Evolutionary conservation across 64 coral and sea anemone genomes (phyloP).

Genomic region (Dendronephthya gigantea): DNA sequence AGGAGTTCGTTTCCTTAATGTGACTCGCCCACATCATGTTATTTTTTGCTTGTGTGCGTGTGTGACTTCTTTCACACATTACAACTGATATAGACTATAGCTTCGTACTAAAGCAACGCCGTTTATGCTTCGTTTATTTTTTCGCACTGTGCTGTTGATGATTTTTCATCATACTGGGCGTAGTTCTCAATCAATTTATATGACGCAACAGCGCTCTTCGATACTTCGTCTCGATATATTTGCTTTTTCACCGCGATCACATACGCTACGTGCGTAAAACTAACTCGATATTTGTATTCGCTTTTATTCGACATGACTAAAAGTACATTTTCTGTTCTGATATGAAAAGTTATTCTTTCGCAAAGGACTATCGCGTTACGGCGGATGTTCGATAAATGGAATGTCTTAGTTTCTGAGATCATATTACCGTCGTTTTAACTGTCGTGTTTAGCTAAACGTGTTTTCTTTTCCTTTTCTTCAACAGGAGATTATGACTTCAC

Average conservation of each 20-base stretch:
- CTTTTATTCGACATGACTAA: not conserved
- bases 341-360: not conserved
- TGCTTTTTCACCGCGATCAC: not conserved
- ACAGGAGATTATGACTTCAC: conserved; percentile 88
- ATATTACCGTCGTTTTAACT: not conserved
- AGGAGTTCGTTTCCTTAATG: not conserved
- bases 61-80: not conserved
- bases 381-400: not conserved
- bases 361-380: not conserved
- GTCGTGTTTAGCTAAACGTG: conserved; percentile 14
- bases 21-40: not conserved
- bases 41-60: not conserved
- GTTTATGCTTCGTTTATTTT: not conserved
- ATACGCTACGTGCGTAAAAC: too few species aligned
- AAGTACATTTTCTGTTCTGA: not conserved
- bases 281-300: too few species aligned
- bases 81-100: not conserved
- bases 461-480: conserved; percentile 26
- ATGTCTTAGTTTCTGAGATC: not conserved
- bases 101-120: not conserved
- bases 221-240: not conserved
- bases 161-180: not conserved
- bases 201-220: not conserved
- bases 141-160: not conserved
- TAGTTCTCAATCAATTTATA: not conserved